These are phyloP conservation scores for Stomatorhinus walkeri DNA, from an alignment of 2,797 vertebrate genomes.

Conservation along the genomic window DNA sequence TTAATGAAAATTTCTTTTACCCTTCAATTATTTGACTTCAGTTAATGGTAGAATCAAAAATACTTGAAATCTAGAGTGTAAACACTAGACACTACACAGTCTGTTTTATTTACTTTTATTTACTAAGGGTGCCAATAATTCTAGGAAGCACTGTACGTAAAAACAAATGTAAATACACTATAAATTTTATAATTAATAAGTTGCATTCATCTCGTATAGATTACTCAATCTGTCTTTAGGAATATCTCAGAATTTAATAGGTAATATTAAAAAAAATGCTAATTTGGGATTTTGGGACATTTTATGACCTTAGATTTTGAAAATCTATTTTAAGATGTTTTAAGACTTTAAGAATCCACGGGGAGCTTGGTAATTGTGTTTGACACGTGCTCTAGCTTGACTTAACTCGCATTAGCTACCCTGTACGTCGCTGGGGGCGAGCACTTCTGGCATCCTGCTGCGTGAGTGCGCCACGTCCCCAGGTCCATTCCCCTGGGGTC, in stretches of 20 bases:
- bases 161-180: not conserved
- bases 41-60: not conserved
- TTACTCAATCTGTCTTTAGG: not conserved
- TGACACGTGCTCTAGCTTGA: not conserved
- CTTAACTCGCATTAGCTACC: not conserved
- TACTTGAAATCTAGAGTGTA: not conserved
- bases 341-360: not conserved
- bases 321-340: conserved; percentile 4
- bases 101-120: not conserved
- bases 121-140: not conserved
- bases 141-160: not conserved
- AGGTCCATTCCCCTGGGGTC: not conserved
- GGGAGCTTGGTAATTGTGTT: not conserved
- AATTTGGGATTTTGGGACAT: not conserved
- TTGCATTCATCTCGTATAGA: not conserved
- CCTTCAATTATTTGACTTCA: not conserved
- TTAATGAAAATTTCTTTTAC: not conserved
- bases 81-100: not conserved
- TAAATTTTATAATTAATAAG: not conserved
- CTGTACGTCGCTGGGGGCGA: not conserved
- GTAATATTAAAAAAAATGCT: not conserved
- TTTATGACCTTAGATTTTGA: not conserved
- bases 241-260: not conserved
- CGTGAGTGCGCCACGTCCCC: not conserved
- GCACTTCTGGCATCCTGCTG: not conserved